Base-by-base conservation (phyloP, 1,140 invertebrate species). In the Gonatopus flavifemur region DNA sequence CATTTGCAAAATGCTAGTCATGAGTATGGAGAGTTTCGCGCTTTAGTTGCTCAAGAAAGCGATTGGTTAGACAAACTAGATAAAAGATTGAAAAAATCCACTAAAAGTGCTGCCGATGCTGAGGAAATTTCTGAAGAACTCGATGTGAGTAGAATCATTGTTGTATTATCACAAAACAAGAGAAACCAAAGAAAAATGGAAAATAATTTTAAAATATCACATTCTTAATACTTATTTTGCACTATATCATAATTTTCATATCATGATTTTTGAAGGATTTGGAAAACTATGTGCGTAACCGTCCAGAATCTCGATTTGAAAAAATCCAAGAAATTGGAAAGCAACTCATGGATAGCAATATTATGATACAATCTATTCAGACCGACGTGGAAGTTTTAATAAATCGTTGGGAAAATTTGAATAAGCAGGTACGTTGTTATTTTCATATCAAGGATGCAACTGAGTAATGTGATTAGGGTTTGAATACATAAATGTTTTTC, bases 41-140 rank as follows among this genome's bases (percentile, higher is more conserved):
- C 88, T 55, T 80, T 88, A 55, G 81, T 89, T 51, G 84, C 89
- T 44, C 85, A 88, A 64, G 90, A 93, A 76, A 85, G 82, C 51
- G 87, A 88, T 38, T 94, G 91, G 84, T 77, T 94, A 49, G 88
- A 91, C 69, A 85, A 87, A 50, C 75, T 96, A 52, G 87, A 93
- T 64, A 88, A 87, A 60, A 86, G 90, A 66, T 78, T 95, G 44
- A 84, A 83, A 54, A 84, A 84, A 64, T 84, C 86, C 7, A 82
- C 84, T 0, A 85, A 86, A 54, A 80, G 80, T 64, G 87, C 87
- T 54, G 89, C 87, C n/a, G 93, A 95, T 79, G 91, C 92, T n/a
- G 93, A 96, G 78, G 93, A 96, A 76, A 88, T 94, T 50, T 90
- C 90, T 21, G 91, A 93, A 67, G 88, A 93, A 67, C 80, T 95